Evolutionary conservation across 1,140 invertebrate species (phyloP), one percentile per base, ranked within the genome.

Genomic region (Brachionus rubens): DNA sequence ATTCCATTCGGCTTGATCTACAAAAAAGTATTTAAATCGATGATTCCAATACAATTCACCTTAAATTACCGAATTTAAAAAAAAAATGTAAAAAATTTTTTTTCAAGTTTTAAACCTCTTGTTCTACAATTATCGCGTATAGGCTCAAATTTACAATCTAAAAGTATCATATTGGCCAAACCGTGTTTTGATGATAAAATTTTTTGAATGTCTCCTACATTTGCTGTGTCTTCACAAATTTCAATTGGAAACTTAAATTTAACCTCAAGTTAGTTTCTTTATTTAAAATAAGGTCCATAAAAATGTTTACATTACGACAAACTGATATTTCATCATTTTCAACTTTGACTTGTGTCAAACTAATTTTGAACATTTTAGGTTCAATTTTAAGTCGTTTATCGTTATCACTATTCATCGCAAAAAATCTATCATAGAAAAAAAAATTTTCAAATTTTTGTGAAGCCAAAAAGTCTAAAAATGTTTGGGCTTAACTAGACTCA

Each of bases 311-410:
- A 65, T 65, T 65, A 21, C 14, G 14, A n/a, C 59, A 65, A 0
- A 65, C 59, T 24, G 59, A 65, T 21, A 65, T 43, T 14, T 65
- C 36, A 65, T 65, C 59, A 43, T 65, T 65, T 65, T 65, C 36
- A 9, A 43, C 12, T 28, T 65, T 65, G 24, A 65, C 43, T 41
- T 14, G 26, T 3, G 59, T 43, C 2, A 65, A 21, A 10, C 36
- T 43, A 19, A 65, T 65, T 24, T 41, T 65, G 43, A 65, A 65
- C n/a, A 43, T 19, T 26, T 43, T 65, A 6, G 59, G 59, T 24
- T 41, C 5, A 6, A 65, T 65, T 3, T 43, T 36, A 19, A 65
- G 21, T 6, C 40, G 7, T 43, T 65, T 65, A n/a, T 65, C 59
- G 16, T 65, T 65, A 16, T 65, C n/a, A 41, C 14, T 62, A n/a